These are phyloP conservation scores for Dendroctonus ponderosae DNA, from an alignment of 1,140 invertebrate genomes.

Conservation along the genomic window DNA sequence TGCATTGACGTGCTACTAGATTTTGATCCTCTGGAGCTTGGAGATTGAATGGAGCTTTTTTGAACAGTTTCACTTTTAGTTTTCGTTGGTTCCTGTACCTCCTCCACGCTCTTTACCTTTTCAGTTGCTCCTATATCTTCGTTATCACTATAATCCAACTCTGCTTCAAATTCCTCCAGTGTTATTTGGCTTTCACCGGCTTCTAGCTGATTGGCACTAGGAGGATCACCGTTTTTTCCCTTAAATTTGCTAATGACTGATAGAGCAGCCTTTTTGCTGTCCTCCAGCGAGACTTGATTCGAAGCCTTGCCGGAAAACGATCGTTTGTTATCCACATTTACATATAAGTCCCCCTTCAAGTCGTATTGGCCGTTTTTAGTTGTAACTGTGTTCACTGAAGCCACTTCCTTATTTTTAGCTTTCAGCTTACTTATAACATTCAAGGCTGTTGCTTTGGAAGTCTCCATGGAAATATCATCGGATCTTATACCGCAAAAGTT, in stretches of 20 bases:
- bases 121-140: neutral
- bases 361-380: conserved; percentile 15
- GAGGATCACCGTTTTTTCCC: conserved; percentile 16
- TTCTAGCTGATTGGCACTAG: neutral
- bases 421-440: conserved; percentile 46
- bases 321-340: conserved; percentile 25
- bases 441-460: conserved; percentile 42
- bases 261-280: conserved; percentile 41
- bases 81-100: no score
- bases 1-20: no score
- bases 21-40: neutral
- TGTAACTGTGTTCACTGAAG: neutral
- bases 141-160: neutral
- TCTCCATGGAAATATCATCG: conserved; percentile 39
- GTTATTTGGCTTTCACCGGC: neutral
- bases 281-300: conserved; percentile 39
- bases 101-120: no score
- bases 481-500: conserved; percentile 34
- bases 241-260: conserved; percentile 44
- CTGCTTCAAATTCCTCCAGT: conserved; percentile 2
- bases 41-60: neutral
- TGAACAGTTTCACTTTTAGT: neutral
- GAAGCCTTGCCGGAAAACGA: conserved; percentile 32
- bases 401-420: conserved; percentile 31
- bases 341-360: conserved; percentile 18